Evolutionary conservation across 2,797 vertebrate species (phyloP).

Genomic region (Luscinia luscinia): DNA sequence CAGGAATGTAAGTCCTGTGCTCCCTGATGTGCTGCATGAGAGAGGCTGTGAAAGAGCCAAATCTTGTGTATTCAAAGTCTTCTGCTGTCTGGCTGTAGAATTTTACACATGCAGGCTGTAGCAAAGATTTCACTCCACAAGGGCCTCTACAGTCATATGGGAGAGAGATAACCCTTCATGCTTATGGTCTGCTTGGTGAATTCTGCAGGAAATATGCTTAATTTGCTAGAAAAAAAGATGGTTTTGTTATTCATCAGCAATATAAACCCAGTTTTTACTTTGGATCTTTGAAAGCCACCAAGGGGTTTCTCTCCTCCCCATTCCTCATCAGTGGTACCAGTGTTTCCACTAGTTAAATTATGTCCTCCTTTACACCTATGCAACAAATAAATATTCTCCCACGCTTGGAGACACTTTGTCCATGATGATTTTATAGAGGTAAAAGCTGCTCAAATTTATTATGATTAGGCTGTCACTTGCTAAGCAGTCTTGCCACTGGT

Average conservation of each 20-base stretch:
- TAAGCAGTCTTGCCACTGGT: background rate
- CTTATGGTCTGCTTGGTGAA: background rate
- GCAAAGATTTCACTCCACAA: background rate
- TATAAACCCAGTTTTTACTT: background rate
- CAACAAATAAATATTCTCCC: background rate
- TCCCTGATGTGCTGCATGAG: background rate
- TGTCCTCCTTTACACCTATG: background rate
- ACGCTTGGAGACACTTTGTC: background rate
- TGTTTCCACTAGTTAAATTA: background rate
- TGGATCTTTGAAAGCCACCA: background rate
- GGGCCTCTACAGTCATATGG: background rate
- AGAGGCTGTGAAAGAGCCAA: background rate
- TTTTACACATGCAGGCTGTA: background rate
- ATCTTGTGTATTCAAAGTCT: background rate
- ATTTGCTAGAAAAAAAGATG: background rate
- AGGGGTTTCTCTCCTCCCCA: background rate
- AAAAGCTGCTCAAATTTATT: background rate
- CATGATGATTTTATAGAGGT: background rate
- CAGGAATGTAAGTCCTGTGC: background rate
- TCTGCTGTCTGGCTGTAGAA: background rate
- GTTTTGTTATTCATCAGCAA: background rate
- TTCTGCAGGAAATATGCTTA: background rate
- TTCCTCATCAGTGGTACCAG: background rate
- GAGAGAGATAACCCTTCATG: background rate
- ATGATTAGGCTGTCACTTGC: background rate